Evolutionary conservation across 2,888 invertebrate species (phyloP), one percentile per base, ranked within the genome.

Genomic region (Terebella lapidaria): DNA sequence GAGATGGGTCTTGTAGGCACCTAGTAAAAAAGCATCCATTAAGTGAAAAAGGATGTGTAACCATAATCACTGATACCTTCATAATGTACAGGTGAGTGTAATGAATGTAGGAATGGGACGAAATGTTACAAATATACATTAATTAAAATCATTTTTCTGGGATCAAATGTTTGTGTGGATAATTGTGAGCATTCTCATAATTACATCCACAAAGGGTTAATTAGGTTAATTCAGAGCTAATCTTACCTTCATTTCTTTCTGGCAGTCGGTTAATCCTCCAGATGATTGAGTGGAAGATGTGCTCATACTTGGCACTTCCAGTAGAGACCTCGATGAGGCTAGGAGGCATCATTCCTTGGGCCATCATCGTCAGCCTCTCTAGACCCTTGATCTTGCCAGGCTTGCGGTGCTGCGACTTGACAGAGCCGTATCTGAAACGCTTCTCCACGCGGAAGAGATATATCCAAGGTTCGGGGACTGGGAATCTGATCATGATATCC

Each of bases 391-490:
- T 84, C 75, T 84, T 84, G 22, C 85, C 85, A 2, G 84, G 83
- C 67, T 83, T 81, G 56, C 84, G 71, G n/a, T 80, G 78, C 22
- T 94, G 90, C 0, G 94, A 93, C 82, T 96, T 94, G 28, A 95
- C 91, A n/a, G 94, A 94, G 20, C 95, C 95, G 80, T 94, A 94
- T 75, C 94, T 87, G 82, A 97, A 97, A 81, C 96, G 92, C 77
- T 95, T 95, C 69, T 99, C 99, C 51, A 95, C 94, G 64, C 99
- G 87, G 84, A 99, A 99, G 76, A 97, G 85, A 82, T 99, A 99
- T 76, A 99, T 96, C 99, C 99, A 99, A 77, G 93, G 92, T 83
- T 99, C 97, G 24, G 99, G 99, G 73, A 99, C 93, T 18, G 97
- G 97, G 81, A 99, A 82, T 15, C 82, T 69, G 59, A 99, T 89